phyloP scores from a whole-genome alignment of 2,113 vertebrate genomes.

The Odobenus rosmarus region DNA sequence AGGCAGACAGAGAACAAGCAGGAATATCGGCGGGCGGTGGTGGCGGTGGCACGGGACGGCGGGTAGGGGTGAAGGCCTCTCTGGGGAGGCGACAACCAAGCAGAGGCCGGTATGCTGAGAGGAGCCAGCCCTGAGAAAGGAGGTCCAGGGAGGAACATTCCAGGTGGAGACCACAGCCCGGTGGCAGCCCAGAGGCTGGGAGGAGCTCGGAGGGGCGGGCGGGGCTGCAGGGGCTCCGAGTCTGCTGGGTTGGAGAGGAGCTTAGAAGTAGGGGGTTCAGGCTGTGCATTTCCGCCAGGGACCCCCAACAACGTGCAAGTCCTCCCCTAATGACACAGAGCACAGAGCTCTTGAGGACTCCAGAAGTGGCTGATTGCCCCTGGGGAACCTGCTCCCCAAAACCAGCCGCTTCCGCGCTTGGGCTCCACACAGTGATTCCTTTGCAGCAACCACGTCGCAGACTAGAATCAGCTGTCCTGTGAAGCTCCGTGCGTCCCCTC shows the following conservation, averaged over 20 bases:
- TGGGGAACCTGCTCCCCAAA: too few relatives aligned
- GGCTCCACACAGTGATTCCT: not conserved
- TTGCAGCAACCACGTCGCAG: rapidly evolving
- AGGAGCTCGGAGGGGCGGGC: not conserved
- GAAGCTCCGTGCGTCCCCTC: not conserved
- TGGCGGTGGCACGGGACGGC: rapidly evolving
- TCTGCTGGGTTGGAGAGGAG: not conserved
- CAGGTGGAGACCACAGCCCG: not conserved
- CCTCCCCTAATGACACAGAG: not conserved
- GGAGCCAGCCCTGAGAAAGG: too few relatives aligned
- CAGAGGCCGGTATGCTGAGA: not conserved
- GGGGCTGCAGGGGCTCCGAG: not conserved
- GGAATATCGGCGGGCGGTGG: rapidly evolving
- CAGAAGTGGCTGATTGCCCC: rapidly evolving
- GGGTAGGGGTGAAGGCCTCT: not conserved
- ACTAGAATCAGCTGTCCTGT: not conserved
- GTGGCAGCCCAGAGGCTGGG: not conserved
- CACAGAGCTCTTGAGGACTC: not conserved
- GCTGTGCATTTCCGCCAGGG: not conserved
- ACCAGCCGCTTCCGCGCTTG: not conserved
- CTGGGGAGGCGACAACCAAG: not conserved
- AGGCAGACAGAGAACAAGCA: not conserved
- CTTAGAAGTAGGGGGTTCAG: rapidly evolving
- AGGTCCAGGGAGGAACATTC: too few relatives aligned
- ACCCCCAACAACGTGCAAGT: rapidly evolving